Base-by-base conservation (phyloP, 2,797 vertebrate genomes). In the Phrynocephalus guinanensis region DNA sequence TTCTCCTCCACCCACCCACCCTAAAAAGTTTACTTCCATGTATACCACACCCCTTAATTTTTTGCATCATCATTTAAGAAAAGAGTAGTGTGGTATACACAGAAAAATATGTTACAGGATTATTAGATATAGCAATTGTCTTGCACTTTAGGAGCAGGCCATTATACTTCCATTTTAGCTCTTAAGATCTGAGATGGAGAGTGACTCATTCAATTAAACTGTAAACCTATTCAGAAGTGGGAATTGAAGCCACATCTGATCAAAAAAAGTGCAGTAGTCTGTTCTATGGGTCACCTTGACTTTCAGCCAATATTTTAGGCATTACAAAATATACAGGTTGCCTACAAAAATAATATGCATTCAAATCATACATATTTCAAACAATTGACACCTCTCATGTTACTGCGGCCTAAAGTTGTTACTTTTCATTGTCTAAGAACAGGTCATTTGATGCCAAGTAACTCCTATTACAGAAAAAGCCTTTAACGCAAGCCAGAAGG, bases 341-440 rank as follows among this genome's bases (percentile, higher is more conserved):
- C 48, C 50, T 28, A 63, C 56, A 9, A 56, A 66, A 84, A 38
- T 22, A 84, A 63, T 1, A 70, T 28, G 15, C 7, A 89, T 87
- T 92, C 77, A 90, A 48, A 79, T 9, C n/a, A 52, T 5, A 78
- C 13, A 84, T 3, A 80, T 13, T 84, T 30, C 68, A 80, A 33
- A 52, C 5, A 85, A 0, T 3, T 16, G 72, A 79, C 72, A 88
- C 72, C 50, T 71, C 30, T 52, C 85, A 70, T 91, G 90, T 63
- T 83, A 85, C 82, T 11, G 86, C 52, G 92, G 66, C n/a, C 24
- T 48, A 86, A 80, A 89, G 71, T 48, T 85, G 72, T 77, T 81
- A 87, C 38, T 70, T 93, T n/a, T 20, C 75, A 52, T 26, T 66
- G 66, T 68, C 77, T 60, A 71, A 77, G 8, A 84, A 16, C 75